Conservation (phyloP, 2,113 vertebrate genomes). For the Eubucco bourcierii region DNA sequence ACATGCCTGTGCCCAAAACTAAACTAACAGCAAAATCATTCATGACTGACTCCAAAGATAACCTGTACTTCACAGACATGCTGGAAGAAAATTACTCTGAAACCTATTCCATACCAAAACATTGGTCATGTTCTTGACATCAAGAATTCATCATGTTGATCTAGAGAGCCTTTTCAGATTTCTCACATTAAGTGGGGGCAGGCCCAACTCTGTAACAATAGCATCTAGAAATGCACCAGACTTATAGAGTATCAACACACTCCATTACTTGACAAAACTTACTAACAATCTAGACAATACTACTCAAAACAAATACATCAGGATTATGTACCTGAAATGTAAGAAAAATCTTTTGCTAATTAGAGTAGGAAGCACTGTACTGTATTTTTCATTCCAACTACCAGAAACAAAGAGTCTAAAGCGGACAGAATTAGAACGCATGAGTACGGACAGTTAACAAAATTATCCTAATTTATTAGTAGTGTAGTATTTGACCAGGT, state of each 20-base stretch:
- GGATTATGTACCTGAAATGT: neutral
- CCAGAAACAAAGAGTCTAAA: neutral
- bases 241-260: neutral
- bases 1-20: neutral
- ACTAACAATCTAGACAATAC: neutral
- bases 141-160: neutral
- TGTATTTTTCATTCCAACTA: neutral
- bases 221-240: neutral
- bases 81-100: neutral
- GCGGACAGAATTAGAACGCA: neutral
- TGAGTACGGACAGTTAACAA: neutral
- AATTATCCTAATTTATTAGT: neutral
- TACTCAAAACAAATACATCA: neutral
- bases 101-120: neutral
- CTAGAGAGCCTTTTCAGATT: neutral
- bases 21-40: neutral
- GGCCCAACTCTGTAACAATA: neutral
- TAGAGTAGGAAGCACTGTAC: neutral
- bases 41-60: neutral
- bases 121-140: neutral
- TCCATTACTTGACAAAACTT: neutral
- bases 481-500: neutral
- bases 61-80: neutral
- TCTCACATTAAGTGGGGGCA: neutral
- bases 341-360: neutral